Base-by-base conservation (phyloP, 2,888 invertebrate genomes). In the Stomorhina lunata region DNA sequence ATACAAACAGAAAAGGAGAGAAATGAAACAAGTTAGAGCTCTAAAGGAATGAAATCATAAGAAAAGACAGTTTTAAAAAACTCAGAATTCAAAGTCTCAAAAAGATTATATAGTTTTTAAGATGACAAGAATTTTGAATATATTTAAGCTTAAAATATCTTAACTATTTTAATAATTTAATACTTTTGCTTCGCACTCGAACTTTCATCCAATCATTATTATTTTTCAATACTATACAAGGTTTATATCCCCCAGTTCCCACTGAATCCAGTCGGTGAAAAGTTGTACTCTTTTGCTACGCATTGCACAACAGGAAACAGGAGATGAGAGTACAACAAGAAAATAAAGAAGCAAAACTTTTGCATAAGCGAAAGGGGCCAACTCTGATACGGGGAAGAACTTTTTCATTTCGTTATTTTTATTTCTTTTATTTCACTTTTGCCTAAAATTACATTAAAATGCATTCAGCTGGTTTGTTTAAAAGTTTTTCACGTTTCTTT, bases 401-500 rank as follows among this genome's bases (percentile, higher is more conserved):
- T 57, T 66, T 59, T 71, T 55, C 43, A 57, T 50, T 73, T 68
- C 32, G 10, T 77, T 45, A 45, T 59, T 73, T 32, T 65, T 43
- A 34, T 78, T 75, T 34, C 37, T 63, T 78, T 61, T 57, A 43
- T 61, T 81, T 66, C n/a, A 9, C 57, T 75, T 75, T 78, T 68
- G 78, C 65, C 78, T 73, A 75, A 82, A 71, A 82, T 82, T 82
- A 75, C 82, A 82, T 82, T 82, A 82, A 82, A 82, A 82, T 79
- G 71, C 75, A 75, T 82, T 75, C 75, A 79, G 82, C 75, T 82
- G 82, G 75, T 75, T 77, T 65, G 48, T 61, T 66, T 32, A 69
- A 72, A 81, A 77, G 37, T 82, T 79, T 75, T 69, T 65, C 40
- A 55, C 40, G 43, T 79, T 45, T 29, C 10, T 17, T 34, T 57